These are phyloP conservation scores for Gryon sp. DNA, from an alignment of 1,140 invertebrate genomes.

Conservation along the genomic window DNA sequence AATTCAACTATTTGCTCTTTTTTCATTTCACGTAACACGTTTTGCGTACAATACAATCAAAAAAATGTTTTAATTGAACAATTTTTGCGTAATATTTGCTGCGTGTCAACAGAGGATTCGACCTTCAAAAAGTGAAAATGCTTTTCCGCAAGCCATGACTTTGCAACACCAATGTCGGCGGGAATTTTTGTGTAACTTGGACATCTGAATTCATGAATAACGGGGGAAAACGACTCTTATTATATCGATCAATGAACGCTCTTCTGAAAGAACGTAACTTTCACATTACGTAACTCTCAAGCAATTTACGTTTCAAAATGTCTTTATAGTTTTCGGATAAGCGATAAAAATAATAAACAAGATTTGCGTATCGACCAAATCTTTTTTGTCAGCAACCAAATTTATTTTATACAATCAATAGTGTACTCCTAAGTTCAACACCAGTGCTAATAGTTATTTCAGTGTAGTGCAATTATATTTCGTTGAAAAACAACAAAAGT, in stretches of 20 bases:
- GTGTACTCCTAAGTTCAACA: no score
- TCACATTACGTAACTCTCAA: constrained; percentile 44
- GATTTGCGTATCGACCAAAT: background rate
- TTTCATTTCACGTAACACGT: no score
- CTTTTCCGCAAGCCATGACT: constrained; percentile 15
- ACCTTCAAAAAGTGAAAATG: constrained; percentile 10
- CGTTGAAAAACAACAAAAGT: no score
- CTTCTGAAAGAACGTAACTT: constrained; percentile 56
- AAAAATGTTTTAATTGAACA: no score
- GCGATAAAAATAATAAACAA: constrained; percentile 6
- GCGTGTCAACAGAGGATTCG: background rate
- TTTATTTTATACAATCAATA: no score
- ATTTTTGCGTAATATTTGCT: background rate
- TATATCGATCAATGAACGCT: constrained; percentile 59
- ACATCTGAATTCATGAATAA: constrained; percentile 50
- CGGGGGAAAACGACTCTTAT: constrained; percentile 47
- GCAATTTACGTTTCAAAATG: constrained; percentile 11
- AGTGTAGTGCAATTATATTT: no score
- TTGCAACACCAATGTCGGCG: constrained; percentile 15
- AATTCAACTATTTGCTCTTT: no score
- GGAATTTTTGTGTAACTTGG: constrained; percentile 43
- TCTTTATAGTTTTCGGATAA: constrained; percentile 25
- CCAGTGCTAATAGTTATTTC: no score
- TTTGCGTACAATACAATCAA: no score
- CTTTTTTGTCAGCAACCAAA: no score